A percentile compares a stretch with the other conserved stretches of the same genome.
Conservation (phyloP, 30 jellyfish, hydroid and myxozoan genomes). For the Cassiopea xamachana region DNA sequence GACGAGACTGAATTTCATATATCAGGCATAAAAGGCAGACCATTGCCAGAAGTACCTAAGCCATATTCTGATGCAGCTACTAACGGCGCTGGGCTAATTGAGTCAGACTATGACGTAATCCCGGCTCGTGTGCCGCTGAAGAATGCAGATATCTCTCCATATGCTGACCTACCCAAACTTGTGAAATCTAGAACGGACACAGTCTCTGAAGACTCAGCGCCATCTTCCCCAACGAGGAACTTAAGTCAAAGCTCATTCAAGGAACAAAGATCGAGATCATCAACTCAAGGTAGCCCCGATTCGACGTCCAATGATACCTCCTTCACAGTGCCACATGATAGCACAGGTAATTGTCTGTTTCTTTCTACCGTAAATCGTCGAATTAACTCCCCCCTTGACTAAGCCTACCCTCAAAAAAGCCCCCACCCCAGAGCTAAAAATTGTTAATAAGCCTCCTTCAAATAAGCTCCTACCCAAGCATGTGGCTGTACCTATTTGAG, state of each 20-base stretch:
- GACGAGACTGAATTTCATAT: slow-evolving; percentile 81
- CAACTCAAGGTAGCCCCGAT: slow-evolving; percentile 85
- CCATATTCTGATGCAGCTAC: slow-evolving; percentile 25
- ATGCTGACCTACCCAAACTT: slow-evolving; percentile 54
- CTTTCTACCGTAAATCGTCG: no score
- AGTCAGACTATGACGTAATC: slow-evolving; percentile 72
- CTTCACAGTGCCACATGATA: slow-evolving; percentile 84
- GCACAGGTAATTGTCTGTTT: slow-evolving; percentile 29
- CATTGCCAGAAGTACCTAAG: slow-evolving; percentile 90
- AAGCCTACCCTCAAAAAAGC: no score
- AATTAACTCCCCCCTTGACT: no score
- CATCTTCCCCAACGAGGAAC: slow-evolving; percentile 81
- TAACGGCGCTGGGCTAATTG: slow-evolving; percentile 57
- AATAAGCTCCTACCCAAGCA: no score
- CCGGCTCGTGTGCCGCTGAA: slow-evolving; percentile 35
- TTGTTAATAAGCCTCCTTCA: no score
- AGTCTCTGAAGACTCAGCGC: slow-evolving; percentile 81
- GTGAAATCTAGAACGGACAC: slow-evolving; percentile 54
- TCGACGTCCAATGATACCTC: slow-evolving; percentile 44
- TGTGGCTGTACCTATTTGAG: no score
- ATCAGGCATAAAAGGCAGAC: slow-evolving; percentile 87
- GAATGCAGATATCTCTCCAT: slow-evolving; percentile 71
- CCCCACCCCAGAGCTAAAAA: no score
- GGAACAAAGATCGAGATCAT: slow-evolving; percentile 76
- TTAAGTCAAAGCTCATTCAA: slow-evolving; percentile 40